These are phyloP conservation scores for Physocephala rufipes DNA, from an alignment of 2,888 invertebrate genomes.

Conservation along the genomic window DNA sequence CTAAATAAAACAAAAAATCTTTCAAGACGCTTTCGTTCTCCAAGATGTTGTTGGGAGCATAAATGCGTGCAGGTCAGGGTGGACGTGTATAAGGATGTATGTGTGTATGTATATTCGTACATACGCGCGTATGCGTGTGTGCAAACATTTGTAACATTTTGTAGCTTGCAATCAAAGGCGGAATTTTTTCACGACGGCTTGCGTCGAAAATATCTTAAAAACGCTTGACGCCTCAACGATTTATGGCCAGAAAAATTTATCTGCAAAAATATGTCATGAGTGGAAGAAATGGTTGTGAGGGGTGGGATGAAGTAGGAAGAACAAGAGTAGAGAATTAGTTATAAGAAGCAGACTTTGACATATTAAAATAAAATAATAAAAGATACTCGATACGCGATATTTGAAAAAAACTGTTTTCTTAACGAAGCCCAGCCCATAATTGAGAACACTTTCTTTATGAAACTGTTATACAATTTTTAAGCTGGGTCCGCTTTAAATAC, in stretches of 20 bases:
- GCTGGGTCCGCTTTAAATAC: too few species aligned
- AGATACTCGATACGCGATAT: too few species aligned
- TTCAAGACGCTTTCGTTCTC: conserved; percentile 17
- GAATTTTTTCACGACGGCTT: conserved; percentile 1
- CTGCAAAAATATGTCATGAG: not conserved
- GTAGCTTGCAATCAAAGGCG: not conserved
- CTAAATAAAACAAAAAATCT: conserved; percentile 20
- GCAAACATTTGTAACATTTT: not conserved
- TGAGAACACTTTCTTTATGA: too few species aligned
- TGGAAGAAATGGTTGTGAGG: too few species aligned
- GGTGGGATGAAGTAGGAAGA: not conserved
- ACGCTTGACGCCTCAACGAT: conserved; percentile 26
- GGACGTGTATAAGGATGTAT: too few species aligned
- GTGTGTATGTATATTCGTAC: too few species aligned
- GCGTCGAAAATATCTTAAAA: not conserved
- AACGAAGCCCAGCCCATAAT: too few species aligned
- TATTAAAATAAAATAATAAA: not conserved
- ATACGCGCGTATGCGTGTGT: not conserved
- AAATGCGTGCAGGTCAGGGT: too few species aligned
- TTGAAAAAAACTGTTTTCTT: too few species aligned
- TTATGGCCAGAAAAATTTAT: conserved; percentile 18
- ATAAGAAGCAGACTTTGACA: not conserved
- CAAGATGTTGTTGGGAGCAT: not conserved
- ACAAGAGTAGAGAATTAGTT: conserved; percentile 3
- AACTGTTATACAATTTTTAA: too few species aligned